A percentile compares a stretch with the other conserved stretches of the same genome.
Evolutionary conservation across 2,797 vertebrate species (phyloP).

Genomic region (Agapornis canus): DNA sequence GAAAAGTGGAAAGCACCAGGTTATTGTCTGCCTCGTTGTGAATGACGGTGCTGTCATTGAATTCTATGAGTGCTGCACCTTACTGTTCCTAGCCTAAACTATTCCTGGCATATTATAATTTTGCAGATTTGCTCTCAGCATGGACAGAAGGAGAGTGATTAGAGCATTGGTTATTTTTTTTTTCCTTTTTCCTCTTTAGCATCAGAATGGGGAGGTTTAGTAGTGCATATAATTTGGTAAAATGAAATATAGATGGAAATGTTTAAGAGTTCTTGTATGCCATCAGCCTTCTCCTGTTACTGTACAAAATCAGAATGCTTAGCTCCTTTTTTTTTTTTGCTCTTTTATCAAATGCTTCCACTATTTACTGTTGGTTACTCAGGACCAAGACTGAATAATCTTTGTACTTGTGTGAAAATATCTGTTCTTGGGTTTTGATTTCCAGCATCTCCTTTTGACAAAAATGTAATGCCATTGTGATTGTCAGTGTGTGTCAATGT

Average conservation of each 20-base stretch:
- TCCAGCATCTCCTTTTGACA: neutral
- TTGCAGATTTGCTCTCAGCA: conserved; percentile 45
- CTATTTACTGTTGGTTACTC: neutral
- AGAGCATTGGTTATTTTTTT: neutral
- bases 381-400: neutral
- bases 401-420: neutral
- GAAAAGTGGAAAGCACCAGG: neutral
- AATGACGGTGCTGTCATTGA: neutral
- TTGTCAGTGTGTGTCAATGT: neutral
- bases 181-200: neutral
- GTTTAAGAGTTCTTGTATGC: neutral
- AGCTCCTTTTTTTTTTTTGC: neutral
- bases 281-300: neutral
- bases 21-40: neutral
- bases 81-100: neutral
- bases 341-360: neutral
- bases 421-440: neutral
- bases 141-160: conserved; percentile 4
- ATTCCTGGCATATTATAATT: conserved; percentile 27
- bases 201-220: neutral
- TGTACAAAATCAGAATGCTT: neutral
- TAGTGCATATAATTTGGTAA: neutral
- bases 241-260: neutral
- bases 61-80: neutral
- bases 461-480: neutral